Base-by-base conservation (phyloP, 2,797 vertebrate species). In the Hipposideros larvatus region DNA sequence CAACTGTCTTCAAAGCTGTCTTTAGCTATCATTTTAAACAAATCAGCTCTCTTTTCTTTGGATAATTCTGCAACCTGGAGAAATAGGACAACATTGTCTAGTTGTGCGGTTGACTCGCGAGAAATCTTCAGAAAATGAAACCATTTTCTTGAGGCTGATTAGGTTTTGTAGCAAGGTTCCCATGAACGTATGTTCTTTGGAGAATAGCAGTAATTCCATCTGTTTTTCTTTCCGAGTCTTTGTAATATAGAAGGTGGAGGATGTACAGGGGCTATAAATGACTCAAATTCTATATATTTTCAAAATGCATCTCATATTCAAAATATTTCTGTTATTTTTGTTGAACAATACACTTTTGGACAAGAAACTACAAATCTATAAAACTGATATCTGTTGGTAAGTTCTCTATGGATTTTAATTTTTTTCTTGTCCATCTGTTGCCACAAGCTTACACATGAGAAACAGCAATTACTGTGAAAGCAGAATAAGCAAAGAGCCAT, bases 31-130 rank as follows among this genome's bases (percentile, higher is more conserved):
- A 96, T 98, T 98, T 98, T 4, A 14, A 51, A 37, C 97, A 97
- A 98, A 98, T 97, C 98, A 98, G 98, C 97, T 98, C 97, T 97
- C 95, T 97, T 98, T 98, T 65, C 98, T 97, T 96, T 85, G 96
- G 98, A 90, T 97, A 98, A 98, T 97, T 98, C 97, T 98, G 97
- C 95, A 98, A 97, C 96, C 96, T 96, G 97, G 97, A 98, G 97
- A 98, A 98, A 98, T 96, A 97, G 98, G 98, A 98, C 97, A 97
- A 92, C 94, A 88, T 97, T 96, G 97, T 98, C 98, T 98, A 75
- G 94, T 94, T 98, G 97, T 96, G 97, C 97, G 94, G 96, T 98
- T 98, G 97, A 98, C 92, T 98, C 97, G 93, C 91, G 95, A 93
- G 97, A 97, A 97, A 51, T 16, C 97, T 97, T 97, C 92, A 70